These are phyloP conservation scores for Seira ritae DNA, from an alignment of 2,888 invertebrate genomes.

Conservation along the genomic window DNA sequence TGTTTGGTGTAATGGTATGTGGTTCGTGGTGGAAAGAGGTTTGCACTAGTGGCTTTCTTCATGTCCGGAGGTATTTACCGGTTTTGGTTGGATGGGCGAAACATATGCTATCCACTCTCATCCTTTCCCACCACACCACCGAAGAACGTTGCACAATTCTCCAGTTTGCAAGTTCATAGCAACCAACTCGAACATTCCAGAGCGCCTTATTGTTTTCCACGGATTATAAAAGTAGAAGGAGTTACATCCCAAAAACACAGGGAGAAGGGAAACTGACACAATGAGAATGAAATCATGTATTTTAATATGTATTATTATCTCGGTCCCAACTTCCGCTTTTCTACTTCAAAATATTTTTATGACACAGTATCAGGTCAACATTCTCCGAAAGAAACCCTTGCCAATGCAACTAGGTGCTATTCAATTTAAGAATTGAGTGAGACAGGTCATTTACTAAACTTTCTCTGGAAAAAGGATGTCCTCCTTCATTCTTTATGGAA, in stretches of 20 bases:
- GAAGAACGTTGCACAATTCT: no score
- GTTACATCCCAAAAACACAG: no score
- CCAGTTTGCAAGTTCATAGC: no score
- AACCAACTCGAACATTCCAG: no score
- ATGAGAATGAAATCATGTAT: not conserved
- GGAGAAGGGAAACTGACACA: not conserved
- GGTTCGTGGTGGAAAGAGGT: not conserved
- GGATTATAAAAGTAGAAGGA: not conserved
- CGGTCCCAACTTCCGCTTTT: not conserved
- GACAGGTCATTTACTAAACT: slow-evolving; percentile 44
- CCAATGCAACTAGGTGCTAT: slow-evolving; percentile 33
- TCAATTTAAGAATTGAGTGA: slow-evolving; percentile 35
- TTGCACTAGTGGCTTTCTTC: slow-evolving; percentile 9
- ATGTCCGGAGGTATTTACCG: slow-evolving; percentile 48
- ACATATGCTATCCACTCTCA: slow-evolving; percentile 2
- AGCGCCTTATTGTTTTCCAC: no score
- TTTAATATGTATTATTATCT: slow-evolving; percentile 21
- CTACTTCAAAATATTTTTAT: not conserved
- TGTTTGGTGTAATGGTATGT: not conserved
- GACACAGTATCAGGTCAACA: not conserved
- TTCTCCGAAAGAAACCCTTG: slow-evolving; percentile 23
- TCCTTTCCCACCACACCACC: slow-evolving; percentile 29
- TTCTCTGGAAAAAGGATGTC: slow-evolving; percentile 25
- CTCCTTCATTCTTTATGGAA: not conserved
- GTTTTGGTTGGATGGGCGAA: slow-evolving; percentile 37